phyloP scores from a whole-genome alignment of 1,140 invertebrate species.

The Polyergus mexicanus region DNA sequence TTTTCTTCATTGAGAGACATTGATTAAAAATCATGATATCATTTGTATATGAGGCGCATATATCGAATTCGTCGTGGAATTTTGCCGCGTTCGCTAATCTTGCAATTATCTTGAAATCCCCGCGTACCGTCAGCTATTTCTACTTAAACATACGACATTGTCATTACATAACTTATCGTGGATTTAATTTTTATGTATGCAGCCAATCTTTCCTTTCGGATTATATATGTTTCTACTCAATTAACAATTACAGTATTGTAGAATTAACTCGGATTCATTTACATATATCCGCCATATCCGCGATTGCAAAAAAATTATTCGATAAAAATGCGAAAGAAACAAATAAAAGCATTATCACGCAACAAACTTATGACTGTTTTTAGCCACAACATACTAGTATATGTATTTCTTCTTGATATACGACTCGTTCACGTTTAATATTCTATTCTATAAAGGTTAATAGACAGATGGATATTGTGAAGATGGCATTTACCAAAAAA shows the following conservation, averaged over 20 bases:
- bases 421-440: not conserved
- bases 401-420: not conserved
- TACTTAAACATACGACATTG: constrained; percentile 37
- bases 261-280: not conserved
- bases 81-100: not conserved
- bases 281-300: not conserved
- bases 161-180: constrained; percentile 52
- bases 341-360: not conserved
- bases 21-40: constrained; percentile 37
- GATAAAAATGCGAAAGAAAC: not conserved
- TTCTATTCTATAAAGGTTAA: not conserved
- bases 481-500: not conserved
- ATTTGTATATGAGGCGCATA: not conserved
- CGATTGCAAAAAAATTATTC: not conserved
- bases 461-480: too few species aligned
- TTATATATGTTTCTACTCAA: constrained; percentile 12
- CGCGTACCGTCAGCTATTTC: constrained; percentile 19
- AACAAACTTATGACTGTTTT: not conserved
- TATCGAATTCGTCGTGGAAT: constrained; percentile 43
- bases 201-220: constrained; percentile 18
- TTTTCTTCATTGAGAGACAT: not conserved
- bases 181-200: constrained; percentile 31
- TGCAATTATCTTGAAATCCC: constrained; percentile 60
- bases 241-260: not conserved
- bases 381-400: not conserved